Conservation (phyloP, 2,113 vertebrate species). For the Anhinga rufa region DNA sequence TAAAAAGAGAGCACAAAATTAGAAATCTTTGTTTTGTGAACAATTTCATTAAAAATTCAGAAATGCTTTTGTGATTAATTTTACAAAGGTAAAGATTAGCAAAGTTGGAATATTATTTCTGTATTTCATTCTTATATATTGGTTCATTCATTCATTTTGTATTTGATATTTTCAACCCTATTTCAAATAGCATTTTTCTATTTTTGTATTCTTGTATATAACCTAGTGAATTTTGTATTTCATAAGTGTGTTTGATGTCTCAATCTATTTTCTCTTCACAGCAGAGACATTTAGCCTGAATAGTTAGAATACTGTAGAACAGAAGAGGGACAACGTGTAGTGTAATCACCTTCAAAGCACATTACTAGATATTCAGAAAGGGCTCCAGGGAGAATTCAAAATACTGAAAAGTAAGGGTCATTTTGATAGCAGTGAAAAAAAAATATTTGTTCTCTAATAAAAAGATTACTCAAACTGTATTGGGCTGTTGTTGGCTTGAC, state of each 20-base stretch:
- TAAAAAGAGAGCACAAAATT: background rate
- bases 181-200: background rate
- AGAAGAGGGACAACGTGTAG: background rate
- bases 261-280: slow-evolving; percentile 15
- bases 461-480: background rate
- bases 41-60: background rate
- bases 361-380: background rate
- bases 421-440: background rate
- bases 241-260: background rate
- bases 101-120: background rate
- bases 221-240: background rate
- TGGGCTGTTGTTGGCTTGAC: background rate
- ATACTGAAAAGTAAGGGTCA: background rate
- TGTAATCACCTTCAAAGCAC: slow-evolving; percentile 16
- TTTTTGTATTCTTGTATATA: background rate
- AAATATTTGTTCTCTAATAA: background rate
- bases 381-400: background rate
- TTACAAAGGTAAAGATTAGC: background rate
- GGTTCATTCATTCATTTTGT: background rate
- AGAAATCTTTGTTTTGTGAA: background rate
- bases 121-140: background rate
- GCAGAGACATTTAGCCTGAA: background rate
- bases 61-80: background rate
- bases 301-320: background rate
- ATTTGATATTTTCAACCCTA: background rate